Evolutionary conservation across 2,797 vertebrate species (phyloP).

Genomic region (Muscicapa striata): DNA sequence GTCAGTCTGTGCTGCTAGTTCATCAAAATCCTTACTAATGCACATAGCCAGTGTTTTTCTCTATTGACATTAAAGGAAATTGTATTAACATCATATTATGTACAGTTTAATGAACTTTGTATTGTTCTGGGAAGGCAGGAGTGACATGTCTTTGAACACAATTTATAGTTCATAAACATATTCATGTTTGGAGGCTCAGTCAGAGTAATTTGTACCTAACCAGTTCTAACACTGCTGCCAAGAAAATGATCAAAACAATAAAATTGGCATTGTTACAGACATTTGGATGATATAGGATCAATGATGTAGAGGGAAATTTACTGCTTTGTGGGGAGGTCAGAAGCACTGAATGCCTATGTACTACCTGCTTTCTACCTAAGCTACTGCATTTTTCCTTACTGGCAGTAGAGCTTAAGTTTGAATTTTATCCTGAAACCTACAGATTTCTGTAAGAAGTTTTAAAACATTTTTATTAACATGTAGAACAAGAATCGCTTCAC

Average conservation of each 20-base stretch:
- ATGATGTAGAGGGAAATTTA: background rate
- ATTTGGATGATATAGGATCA: slow-evolving; percentile 32
- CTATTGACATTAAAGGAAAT: slow-evolving; percentile 14
- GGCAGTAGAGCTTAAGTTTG: background rate
- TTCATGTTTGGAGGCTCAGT: slow-evolving; percentile 15
- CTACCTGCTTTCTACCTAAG: background rate
- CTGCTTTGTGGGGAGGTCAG: background rate
- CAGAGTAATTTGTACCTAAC: slow-evolving; percentile 46
- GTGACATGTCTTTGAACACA: slow-evolving; percentile 45
- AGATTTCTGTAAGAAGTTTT: background rate
- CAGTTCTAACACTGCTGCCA: slow-evolving; percentile 26
- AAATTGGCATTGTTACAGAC: slow-evolving; percentile 41
- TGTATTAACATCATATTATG: slow-evolving; percentile 19
- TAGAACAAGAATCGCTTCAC: background rate
- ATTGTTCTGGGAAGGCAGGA: background rate
- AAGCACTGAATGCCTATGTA: background rate
- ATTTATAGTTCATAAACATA: slow-evolving; percentile 29
- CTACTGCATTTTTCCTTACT: background rate
- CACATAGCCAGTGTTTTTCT: background rate
- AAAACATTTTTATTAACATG: background rate
- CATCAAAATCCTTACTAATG: background rate
- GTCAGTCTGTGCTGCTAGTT: background rate
- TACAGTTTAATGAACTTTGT: slow-evolving; percentile 40
- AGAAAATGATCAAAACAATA: slow-evolving; percentile 56
- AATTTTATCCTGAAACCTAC: background rate